These are phyloP conservation scores for Agrotis exclamationis DNA, from an alignment of 2,888 invertebrate species.

Conservation along the genomic window DNA sequence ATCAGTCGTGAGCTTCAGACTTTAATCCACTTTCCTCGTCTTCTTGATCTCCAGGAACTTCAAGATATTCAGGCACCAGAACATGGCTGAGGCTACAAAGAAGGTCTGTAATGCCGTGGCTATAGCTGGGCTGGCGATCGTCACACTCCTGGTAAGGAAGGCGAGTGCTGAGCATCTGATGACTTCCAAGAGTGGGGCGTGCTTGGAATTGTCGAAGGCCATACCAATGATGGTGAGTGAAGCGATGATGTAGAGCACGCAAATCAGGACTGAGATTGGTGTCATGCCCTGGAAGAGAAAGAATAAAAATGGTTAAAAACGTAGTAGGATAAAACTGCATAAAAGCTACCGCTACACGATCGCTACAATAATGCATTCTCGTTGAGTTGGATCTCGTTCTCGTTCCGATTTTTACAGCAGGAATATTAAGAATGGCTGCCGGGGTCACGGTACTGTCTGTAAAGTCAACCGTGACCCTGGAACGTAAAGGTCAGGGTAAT, in stretches of 20 bases:
- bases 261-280: conserved; percentile 90
- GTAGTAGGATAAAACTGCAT: too few relatives aligned
- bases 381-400: too few relatives aligned
- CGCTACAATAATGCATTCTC: too few relatives aligned
- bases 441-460: too few relatives aligned
- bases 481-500: too few relatives aligned
- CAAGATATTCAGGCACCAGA: conserved; percentile 92
- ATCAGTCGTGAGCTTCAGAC: conserved; percentile 45
- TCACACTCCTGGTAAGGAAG: conserved; percentile 83
- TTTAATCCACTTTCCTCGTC: conserved; percentile 68
- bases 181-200: conserved; percentile 92
- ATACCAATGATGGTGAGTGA: conserved; percentile 94
- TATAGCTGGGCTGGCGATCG: conserved; percentile 79
- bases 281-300: conserved; percentile 91
- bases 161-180: conserved; percentile 92
- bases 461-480: too few relatives aligned
- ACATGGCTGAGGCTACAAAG: conserved; percentile 91
- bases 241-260: conserved; percentile 92
- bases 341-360: too few relatives aligned
- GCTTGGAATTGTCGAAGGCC: conserved; percentile 93
- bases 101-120: conserved; percentile 90
- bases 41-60: conserved; percentile 91
- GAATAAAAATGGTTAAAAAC: neutral
- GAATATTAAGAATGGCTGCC: too few relatives aligned
- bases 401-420: too few relatives aligned